phyloP scores from a whole-genome alignment of 1,140 invertebrate genomes.

The Trypoxylus dichotomus region DNA sequence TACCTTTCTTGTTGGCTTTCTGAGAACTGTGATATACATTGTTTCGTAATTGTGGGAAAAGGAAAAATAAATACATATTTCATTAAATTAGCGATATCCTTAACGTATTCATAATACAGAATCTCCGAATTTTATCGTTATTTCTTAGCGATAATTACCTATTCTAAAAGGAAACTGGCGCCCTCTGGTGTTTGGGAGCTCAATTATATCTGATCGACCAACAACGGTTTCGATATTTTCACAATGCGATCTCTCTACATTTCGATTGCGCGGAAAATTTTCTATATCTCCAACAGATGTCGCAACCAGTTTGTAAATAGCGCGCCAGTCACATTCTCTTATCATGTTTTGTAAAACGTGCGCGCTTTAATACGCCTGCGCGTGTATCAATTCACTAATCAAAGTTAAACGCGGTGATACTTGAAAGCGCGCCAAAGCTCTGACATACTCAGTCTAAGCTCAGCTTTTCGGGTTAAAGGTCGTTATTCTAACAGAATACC shows the following conservation, averaged over 20 bases:
- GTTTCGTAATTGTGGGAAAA: too few relatives aligned
- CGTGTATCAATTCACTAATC: neutral
- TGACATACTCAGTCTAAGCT: slow-evolving; percentile 32
- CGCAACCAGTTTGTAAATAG: neutral
- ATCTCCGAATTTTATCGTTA: too few relatives aligned
- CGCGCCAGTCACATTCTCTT: neutral
- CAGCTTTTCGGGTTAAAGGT: slow-evolving; percentile 34
- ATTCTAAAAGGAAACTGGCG: too few relatives aligned
- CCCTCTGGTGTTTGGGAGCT: too few relatives aligned
- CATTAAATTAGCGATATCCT: too few relatives aligned
- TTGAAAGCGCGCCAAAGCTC: slow-evolving; percentile 33
- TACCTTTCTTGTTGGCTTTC: too few relatives aligned
- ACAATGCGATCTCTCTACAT: neutral
- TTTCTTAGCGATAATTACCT: too few relatives aligned
- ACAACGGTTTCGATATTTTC: too few relatives aligned
- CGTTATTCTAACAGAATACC: neutral
- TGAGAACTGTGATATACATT: too few relatives aligned
- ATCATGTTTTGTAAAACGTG: slow-evolving; percentile 19
- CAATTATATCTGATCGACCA: too few relatives aligned
- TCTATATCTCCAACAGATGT: neutral
- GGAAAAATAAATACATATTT: too few relatives aligned
- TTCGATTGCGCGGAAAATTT: neutral
- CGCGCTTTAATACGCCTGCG: neutral
- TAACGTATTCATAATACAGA: too few relatives aligned
- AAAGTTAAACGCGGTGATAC: neutral